Evolutionary conservation across 1,140 invertebrate genomes (phyloP).

Genomic region (Zaprionus taronus): DNA sequence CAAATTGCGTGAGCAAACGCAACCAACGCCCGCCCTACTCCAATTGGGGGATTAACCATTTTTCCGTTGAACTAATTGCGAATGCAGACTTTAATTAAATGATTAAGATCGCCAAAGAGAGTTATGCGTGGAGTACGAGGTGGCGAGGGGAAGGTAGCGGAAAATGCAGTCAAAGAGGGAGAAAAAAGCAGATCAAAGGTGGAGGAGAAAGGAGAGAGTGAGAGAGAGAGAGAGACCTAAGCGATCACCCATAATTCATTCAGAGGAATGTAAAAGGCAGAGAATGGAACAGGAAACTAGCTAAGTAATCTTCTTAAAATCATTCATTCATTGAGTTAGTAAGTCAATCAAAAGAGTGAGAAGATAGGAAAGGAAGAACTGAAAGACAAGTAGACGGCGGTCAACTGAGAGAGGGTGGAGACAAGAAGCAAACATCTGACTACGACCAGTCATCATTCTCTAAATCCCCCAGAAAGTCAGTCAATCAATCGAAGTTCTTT

Average conservation of each 20-base stretch:
- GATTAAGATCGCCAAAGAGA: slow-evolving; percentile 63
- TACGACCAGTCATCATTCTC: not conserved
- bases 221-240: slow-evolving; percentile 13
- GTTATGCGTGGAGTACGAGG: not conserved
- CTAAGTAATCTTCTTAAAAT: not conserved
- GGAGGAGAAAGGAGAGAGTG: not conserved
- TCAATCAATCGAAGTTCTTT: too few relatives aligned
- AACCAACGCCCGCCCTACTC: slow-evolving; percentile 5
- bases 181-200: not conserved
- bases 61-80: slow-evolving; percentile 72
- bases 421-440: too few relatives aligned
- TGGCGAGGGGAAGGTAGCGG: not conserved
- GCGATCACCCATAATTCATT: not conserved
- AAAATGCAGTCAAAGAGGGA: not conserved
- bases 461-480: too few relatives aligned
- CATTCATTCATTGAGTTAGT: too few relatives aligned
- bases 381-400: too few relatives aligned
- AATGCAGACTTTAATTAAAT: slow-evolving; percentile 81
- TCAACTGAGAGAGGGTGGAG: too few relatives aligned
- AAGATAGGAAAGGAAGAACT: too few relatives aligned
- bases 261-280: not conserved
- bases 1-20: slow-evolving; percentile 70
- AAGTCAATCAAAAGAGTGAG: too few relatives aligned
- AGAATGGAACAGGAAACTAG: slow-evolving; percentile 26
- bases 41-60: slow-evolving; percentile 27